Evolutionary conservation across 1,140 invertebrate species (phyloP).

Genomic region (Hestina assimilis): DNA sequence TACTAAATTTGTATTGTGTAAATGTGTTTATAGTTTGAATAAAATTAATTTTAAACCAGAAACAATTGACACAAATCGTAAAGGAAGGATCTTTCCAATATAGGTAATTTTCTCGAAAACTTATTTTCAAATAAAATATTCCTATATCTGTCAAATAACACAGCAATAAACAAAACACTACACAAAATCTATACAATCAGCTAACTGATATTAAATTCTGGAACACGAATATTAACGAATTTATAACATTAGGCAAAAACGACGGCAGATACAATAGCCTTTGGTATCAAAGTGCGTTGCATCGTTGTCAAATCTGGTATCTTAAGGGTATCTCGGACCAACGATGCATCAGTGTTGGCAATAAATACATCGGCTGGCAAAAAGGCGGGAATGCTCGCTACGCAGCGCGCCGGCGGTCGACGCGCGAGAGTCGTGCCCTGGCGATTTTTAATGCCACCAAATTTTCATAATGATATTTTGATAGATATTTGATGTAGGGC

Average conservation of each 20-base stretch:
- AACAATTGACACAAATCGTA: too few species aligned
- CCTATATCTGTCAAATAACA: not conserved
- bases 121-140: not conserved
- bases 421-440: conserved; percentile 40
- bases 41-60: too few species aligned
- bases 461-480: conserved; percentile 53
- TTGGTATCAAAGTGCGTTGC: conserved; percentile 50
- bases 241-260: conserved; percentile 39
- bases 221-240: conserved; percentile 47
- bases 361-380: conserved; percentile 65
- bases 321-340: conserved; percentile 35
- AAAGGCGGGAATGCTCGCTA: conserved; percentile 65
- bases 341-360: conserved; percentile 55
- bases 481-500: conserved; percentile 29
- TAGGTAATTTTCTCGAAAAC: too few species aligned
- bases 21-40: too few species aligned
- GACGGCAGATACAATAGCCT: conserved; percentile 53
- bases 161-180: not conserved
- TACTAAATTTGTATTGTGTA: too few species aligned
- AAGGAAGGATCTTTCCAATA: too few species aligned
- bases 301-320: conserved; percentile 55
- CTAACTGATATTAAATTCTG: conserved; percentile 40
- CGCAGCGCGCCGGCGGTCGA: conserved; percentile 62
- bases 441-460: conserved; percentile 55
- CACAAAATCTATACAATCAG: not conserved